A percentile compares a stretch with the other conserved stretches of the same genome.
Conservation (phyloP, 2,888 invertebrate genomes). For the Didymodactylos carnosus region DNA sequence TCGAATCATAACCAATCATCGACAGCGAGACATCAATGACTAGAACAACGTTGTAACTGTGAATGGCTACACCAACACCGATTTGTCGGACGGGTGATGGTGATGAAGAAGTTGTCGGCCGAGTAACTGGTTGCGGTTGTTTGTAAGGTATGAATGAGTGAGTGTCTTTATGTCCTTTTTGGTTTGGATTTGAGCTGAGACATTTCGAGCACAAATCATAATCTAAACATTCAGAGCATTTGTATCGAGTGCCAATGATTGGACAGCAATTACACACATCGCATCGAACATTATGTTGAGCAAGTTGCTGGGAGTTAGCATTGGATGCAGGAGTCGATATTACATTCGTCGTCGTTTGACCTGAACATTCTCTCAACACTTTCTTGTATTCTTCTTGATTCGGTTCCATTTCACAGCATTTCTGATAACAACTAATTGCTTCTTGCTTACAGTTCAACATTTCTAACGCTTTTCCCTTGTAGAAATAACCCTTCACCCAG, state of each 20-base stretch:
- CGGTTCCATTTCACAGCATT: neutral
- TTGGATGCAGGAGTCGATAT: too few species aligned
- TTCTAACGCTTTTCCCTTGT: neutral
- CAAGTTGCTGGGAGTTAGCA: too few species aligned
- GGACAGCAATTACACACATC: neutral
- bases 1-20: neutral
- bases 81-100: neutral
- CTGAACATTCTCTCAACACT: neutral
- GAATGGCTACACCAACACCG: neutral
- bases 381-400: neutral
- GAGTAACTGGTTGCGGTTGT: neutral
- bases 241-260: neutral
- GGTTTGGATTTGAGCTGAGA: neutral
- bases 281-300: neutral
- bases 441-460: neutral
- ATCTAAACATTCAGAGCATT: neutral
- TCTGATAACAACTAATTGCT: neutral
- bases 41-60: neutral
- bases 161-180: neutral
- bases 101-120: neutral
- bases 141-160: neutral
- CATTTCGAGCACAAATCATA: neutral
- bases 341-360: too few species aligned
- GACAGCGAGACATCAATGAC: neutral
- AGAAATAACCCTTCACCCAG: neutral